These are phyloP conservation scores for Turritopsis rubra DNA, from an alignment of 30 jellyfish, hydroid and myxozoan species.

Conservation along the genomic window DNA sequence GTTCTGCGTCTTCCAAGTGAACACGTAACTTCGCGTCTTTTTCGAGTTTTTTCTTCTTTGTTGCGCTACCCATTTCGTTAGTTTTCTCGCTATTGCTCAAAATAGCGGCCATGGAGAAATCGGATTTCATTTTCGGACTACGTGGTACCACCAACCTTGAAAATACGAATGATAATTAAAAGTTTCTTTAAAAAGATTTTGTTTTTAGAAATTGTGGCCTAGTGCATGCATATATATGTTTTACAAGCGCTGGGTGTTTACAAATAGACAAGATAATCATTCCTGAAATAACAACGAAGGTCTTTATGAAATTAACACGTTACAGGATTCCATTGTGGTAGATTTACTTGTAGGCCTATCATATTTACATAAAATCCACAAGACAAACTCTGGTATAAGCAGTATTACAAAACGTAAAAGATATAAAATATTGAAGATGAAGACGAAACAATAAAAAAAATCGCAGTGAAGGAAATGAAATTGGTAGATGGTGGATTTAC, in stretches of 20 bases:
- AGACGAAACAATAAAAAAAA: not conserved
- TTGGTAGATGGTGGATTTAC: too few relatives aligned
- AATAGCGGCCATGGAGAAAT: conserved; percentile 94
- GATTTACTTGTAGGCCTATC: not conserved
- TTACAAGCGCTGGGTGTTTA: not conserved
- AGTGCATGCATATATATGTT: not conserved
- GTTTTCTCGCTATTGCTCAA: conserved; percentile 52
- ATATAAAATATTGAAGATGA: not conserved
- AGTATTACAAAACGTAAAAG: not conserved
- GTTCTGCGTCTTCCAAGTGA: conserved; percentile 62
- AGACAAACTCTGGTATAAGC: not conserved
- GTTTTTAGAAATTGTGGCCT: too few relatives aligned
- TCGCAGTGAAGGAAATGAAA: too few relatives aligned
- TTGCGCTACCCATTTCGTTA: not conserved
- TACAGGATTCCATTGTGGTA: not conserved
- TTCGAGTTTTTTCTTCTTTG: conserved; percentile 22
- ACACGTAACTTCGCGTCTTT: conserved; percentile 57
- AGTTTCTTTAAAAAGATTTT: too few relatives aligned
- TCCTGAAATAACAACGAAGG: not conserved
- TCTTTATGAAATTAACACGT: not conserved
- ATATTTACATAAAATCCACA: not conserved
- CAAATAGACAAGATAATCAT: not conserved
- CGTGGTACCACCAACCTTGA: not conserved
- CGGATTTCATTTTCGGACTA: conserved; percentile 89
- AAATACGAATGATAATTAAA: not conserved